Evolutionary conservation across 2,113 vertebrate genomes (phyloP).

Genomic region (Megaceryle maxima): DNA sequence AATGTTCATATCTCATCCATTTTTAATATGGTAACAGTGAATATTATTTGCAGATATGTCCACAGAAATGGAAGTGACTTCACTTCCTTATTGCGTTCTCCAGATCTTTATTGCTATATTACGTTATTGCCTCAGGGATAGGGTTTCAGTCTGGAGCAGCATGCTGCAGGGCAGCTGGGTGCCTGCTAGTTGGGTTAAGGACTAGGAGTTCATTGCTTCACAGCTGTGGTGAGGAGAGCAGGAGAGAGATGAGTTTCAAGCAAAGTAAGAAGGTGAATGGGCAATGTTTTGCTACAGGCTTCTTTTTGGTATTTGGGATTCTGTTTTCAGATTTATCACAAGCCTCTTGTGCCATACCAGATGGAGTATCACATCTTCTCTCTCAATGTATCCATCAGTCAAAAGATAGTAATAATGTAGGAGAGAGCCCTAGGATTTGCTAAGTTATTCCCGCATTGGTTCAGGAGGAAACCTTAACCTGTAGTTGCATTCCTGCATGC

Average conservation of each 20-base stretch:
- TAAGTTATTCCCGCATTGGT: neutral
- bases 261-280: neutral
- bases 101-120: neutral
- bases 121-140: neutral
- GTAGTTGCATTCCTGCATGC: neutral
- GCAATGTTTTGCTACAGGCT: neutral
- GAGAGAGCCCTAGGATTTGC: neutral
- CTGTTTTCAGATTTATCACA: neutral
- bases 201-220: neutral
- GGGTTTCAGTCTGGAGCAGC: neutral
- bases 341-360: neutral
- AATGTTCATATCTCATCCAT: neutral
- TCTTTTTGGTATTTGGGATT: neutral
- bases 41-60: neutral
- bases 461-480: neutral
- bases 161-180: neutral
- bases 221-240: neutral
- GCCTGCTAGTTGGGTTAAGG: neutral
- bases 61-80: neutral
- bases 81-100: conserved; percentile 18
- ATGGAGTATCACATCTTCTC: neutral
- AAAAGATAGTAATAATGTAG: neutral
- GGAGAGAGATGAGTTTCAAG: neutral
- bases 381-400: neutral
- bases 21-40: neutral